A percentile compares a stretch with the other conserved stretches of the same genome.
Evolutionary conservation across 2,888 invertebrate genomes (phyloP).

Genomic region (Magallana nippona): DNA sequence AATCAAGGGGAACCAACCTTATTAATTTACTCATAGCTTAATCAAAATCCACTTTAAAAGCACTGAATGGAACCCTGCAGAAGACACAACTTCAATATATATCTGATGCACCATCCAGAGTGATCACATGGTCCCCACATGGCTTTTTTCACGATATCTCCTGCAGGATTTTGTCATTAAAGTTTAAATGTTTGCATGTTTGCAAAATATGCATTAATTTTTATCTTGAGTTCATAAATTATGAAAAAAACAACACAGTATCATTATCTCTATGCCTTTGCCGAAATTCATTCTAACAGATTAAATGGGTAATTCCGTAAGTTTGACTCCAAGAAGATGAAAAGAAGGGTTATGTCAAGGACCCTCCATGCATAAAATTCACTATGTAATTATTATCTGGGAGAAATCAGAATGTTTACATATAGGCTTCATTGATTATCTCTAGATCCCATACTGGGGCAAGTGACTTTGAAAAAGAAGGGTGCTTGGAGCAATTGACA

Average conservation of each 20-base stretch:
- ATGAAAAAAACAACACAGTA: no score
- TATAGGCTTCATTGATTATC: background rate
- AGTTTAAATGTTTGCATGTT: no score
- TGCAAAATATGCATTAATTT: no score
- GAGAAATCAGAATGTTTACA: background rate
- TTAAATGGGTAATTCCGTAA: no score
- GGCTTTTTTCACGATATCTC: background rate
- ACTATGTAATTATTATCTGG: background rate
- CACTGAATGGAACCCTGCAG: constrained; percentile 22
- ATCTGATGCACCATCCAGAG: background rate
- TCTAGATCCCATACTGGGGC: background rate
- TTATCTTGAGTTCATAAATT: no score
- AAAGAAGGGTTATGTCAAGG: background rate
- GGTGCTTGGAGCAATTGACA: background rate
- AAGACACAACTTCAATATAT: background rate
- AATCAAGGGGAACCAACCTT: constrained; percentile 18
- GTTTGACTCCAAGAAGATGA: background rate
- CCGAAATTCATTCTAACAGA: no score
- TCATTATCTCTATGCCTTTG: background rate
- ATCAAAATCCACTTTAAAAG: constrained; percentile 19
- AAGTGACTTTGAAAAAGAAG: background rate
- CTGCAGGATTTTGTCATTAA: background rate
- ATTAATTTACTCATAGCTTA: constrained; percentile 33
- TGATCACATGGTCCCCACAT: constrained; percentile 10
- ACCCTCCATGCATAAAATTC: constrained; percentile 14